phyloP scores from a whole-genome alignment of 2,888 invertebrate genomes.

The Polylopha cassiicola region DNA sequence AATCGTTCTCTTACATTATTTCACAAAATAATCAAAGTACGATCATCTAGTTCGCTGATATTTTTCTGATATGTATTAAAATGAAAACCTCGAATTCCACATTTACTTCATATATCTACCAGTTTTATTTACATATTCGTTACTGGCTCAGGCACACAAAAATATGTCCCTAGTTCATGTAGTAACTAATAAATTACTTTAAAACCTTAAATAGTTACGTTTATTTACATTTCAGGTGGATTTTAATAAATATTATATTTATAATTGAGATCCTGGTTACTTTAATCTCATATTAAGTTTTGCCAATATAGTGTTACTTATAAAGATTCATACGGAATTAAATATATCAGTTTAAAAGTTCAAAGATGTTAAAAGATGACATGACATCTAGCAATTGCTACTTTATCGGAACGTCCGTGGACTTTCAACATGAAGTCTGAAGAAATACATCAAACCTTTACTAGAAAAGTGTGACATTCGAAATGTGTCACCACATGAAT shows the following conservation, averaged over 20 bases:
- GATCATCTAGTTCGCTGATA: slow-evolving; percentile 50
- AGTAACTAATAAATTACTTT: slow-evolving; percentile 40
- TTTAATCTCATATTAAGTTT: slow-evolving; percentile 60
- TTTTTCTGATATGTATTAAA: slow-evolving; percentile 71
- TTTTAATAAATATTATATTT: slow-evolving; percentile 61
- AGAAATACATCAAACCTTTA: too few relatives aligned
- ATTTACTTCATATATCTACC: slow-evolving; percentile 31
- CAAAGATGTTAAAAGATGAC: not conserved
- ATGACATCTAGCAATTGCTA: too few relatives aligned
- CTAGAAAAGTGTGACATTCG: too few relatives aligned
- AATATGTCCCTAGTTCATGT: slow-evolving; percentile 47
- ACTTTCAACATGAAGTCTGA: too few relatives aligned
- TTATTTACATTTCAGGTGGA: slow-evolving; percentile 48
- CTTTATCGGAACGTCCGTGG: too few relatives aligned
- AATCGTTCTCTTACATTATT: slow-evolving; percentile 53
- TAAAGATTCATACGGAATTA: slow-evolving; percentile 13
- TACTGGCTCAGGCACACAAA: slow-evolving; percentile 65
- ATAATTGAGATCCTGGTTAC: slow-evolving; percentile 71
- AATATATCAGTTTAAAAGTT: not conserved
- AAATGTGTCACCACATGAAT: too few relatives aligned
- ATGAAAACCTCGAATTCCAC: slow-evolving; percentile 62
- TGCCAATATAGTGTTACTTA: slow-evolving; percentile 15
- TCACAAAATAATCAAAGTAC: slow-evolving; percentile 64
- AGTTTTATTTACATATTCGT: slow-evolving; percentile 38
- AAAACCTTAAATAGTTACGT: slow-evolving; percentile 46